Evolutionary conservation across 2,113 vertebrate genomes (phyloP), one percentile per base, ranked within the genome.

Genomic region (Ammodytes marinus): DNA sequence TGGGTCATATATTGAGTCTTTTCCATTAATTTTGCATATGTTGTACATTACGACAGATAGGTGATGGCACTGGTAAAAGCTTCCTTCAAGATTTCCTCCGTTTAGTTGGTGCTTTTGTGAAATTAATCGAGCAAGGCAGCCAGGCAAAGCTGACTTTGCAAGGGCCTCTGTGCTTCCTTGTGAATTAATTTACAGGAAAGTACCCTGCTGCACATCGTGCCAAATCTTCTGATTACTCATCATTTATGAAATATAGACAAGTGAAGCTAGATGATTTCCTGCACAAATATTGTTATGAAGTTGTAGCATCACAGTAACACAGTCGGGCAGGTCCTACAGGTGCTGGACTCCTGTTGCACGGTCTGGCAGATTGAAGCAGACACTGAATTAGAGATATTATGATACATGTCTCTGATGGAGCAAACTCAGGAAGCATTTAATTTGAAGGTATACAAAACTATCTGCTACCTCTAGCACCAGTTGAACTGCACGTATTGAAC

Each of bases 161-260:
- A 17, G 47, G n/a, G 19, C 63, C n/a, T 67, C 47, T 72, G 67
- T 57, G 77, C 59, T 68, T 83, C 79, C 35, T 59, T 1, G 1
- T 59, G 80, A 82, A 79, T 63, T 67, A 1, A 84, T 75, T 79
- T 79, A 86, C 71, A 69, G 43, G 83, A 75, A 83, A 71, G 47
- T 58, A 35, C 63, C 74, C 72, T 40, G 50, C 72, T 74, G 65
- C 71, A 74, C 66, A 35, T 39, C 46, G 65, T 70, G 69, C 17
- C 43, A 46, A 79, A 49, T 78, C 37, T n/a, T 69, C 45, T 71
- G 69, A 77, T 58, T 69, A 68, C 58, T 73, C 52, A 69, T 81
- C 60, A 54, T 80, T 86, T 64, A 61, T 86, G 8, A 79, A 82
- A 54, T 63, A 19, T 37, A 67, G 61, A 81, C 45, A 13, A 14